Conservation (phyloP, 1,140 invertebrate genomes). For the Manduca sexta region DNA sequence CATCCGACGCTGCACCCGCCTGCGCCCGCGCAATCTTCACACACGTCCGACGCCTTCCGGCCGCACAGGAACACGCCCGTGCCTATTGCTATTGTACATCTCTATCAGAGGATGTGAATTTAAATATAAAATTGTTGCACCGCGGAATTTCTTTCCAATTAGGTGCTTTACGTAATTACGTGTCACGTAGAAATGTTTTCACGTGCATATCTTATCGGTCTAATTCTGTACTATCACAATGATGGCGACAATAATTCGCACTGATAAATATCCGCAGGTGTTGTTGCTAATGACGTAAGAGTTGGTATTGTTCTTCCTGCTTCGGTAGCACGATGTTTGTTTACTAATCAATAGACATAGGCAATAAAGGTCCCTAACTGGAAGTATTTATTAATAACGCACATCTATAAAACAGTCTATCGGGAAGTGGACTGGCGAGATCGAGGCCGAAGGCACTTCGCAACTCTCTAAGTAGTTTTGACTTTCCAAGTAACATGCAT, state of each 20-base stretch:
- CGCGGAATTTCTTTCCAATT: too few species aligned
- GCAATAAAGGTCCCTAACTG: too few species aligned
- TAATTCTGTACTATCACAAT: constrained; percentile 30
- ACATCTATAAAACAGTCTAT: too few species aligned
- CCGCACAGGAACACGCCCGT: constrained; percentile 47
- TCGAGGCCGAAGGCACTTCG: too few species aligned
- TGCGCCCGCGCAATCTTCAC: constrained; percentile 37
- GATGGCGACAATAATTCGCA: constrained; percentile 34
- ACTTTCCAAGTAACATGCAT: too few species aligned
- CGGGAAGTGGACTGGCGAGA: too few species aligned
- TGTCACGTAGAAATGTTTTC: constrained; percentile 40
- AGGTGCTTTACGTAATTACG: constrained; percentile 10
- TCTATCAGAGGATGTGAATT: constrained; percentile 42
- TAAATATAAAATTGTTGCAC: constrained; percentile 28
- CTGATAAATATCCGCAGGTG: constrained; percentile 28
- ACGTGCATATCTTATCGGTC: constrained; percentile 28
- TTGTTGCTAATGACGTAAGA: constrained; percentile 17
- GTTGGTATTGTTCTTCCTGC: background rate
- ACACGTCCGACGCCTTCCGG: constrained; percentile 54
- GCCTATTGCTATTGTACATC: constrained; percentile 35
- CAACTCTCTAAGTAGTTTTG: too few species aligned
- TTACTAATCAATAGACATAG: background rate
- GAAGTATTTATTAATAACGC: too few species aligned
- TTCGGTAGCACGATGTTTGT: background rate
- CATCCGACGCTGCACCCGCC: constrained; percentile 34